Evolutionary conservation across 53 echinoderm and acorn worm species (phyloP), one percentile per base, ranked within the genome.

Genomic region (Apostichopus leukothele): DNA sequence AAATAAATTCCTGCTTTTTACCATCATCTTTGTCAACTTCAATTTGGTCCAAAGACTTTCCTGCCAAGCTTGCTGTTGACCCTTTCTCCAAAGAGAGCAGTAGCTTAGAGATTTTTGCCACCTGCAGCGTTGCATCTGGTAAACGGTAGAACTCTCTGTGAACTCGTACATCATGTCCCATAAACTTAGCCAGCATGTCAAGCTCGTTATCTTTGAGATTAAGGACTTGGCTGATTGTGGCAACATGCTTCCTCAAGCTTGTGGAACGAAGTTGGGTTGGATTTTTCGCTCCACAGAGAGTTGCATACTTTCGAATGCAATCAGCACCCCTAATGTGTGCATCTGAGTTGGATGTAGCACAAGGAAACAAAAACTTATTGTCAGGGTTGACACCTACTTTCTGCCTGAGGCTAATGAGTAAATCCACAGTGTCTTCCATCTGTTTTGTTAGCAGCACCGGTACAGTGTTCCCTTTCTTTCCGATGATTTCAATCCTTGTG

Each of bases 71-170:
- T 19, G 90, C 52, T 27, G 88, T 84, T 50, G 92, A 76, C 1
- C 88, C 88, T 21, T 54, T 86, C 60, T 94, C 94, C 76, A 94
- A 67, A 54, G 85, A 60, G 16, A 95, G 86, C 14, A 95, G 88
- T 14, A 95, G 60, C 74, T 95, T 95, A 4, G 93, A 90, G 9
- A 93, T 87, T 75, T 93, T 95, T 52, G 95, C 93, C 11, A 95
- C 83, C 74, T 95, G 95, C 63, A 95, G 50, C 4, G 93, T 84
- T 83, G 79, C 53, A 27, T 93, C 89, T 9, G 96, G 93, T 10
- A 95, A 90, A 10, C 93, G 80, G 78, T 93, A 95, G 63, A 67
- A 95, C 59, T 93, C 89, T 9, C 92, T 79, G 73, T 95, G 96
- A 8, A 89, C 76, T 16, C 91, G 25, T 9, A 95, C 90, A 61